Base-by-base conservation (phyloP, 2,113 vertebrate genomes). In the Collichthys lucidus region DNA sequence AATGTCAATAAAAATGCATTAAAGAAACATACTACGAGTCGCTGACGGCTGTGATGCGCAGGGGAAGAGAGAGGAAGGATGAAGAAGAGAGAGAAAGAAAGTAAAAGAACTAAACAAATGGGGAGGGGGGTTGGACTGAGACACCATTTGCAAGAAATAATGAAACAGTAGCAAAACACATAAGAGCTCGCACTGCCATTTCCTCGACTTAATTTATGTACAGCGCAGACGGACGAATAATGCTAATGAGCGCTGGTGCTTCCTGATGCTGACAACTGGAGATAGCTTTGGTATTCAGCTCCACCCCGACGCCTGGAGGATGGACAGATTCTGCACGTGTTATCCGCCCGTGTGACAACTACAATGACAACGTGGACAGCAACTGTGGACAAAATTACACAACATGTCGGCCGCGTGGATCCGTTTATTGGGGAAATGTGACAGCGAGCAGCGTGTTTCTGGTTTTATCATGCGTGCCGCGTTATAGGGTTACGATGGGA, bases 1-100 rank as follows among this genome's bases (percentile, higher is more conserved):
- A 93, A 94, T 95, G 74, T 91, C 89, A 92, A 91, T 91, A 93
- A 87, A 91, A 92, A 91, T 79, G 81, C 84, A 87, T 93, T 88
- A 91, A 91, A 92, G 83, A 91, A 91, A 90, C 82, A 88, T 87
- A 84, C 80, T 79, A 86, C 26, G 62, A 61, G 82, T 75, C 4
- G 79, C 87, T 87, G 82, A 90, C 7, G 72, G 77, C 84, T 82
- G 80, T 29, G 22, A 75, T 69, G 66, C 4, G 2, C 77, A 52
- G 16, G 67, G 76, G 63, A 80, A 63, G 69, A 22, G 69, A 22
- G 69, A 68, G 49, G 76, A 44, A 44, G 82, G 76, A 80, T 70
- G 75, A 67, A 52, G 75, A 64, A 47, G 50, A 63, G 74, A 70
- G 19, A 47, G 40, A 22, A 64, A 40, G n/a, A 65, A 77, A 75